Evolutionary conservation across 2,888 invertebrate species (phyloP), one percentile per base, ranked within the genome.

Genomic region (Camptogramma bilineatum): DNA sequence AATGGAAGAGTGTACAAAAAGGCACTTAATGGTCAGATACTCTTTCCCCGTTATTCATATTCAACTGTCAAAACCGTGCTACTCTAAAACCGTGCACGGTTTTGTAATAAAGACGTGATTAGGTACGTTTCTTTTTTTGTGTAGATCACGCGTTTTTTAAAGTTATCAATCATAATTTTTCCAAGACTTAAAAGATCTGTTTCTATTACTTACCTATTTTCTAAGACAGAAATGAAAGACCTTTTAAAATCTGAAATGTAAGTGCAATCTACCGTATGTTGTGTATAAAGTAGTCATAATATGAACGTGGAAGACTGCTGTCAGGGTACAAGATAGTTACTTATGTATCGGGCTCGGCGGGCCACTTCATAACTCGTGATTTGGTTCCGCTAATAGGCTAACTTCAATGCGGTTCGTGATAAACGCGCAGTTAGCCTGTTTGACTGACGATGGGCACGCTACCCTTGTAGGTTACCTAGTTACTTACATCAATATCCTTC

Each of bases 301-400:
- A 21, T 65, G 56, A 57, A 61, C 61, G 34, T 1, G 52, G 34
- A 34, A 51, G 13, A 9, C 31, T 47, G 13, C 10, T n/a, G 44
- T 9, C 52, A 24, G n/a, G 28, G 34, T 34, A 44, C 31, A 34
- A 2, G 28, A 34, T 44, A 55, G 42, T 21, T 52, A 31, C 53
- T 48, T 48, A 48, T 48, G 48, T 21, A 48, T 19, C 19, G 80
- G 80, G 83, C 76, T 71, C 78, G 79, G 79, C 78, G 82, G 86
- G 83, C 77, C 79, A 80, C 81, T 85, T 83, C 86, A 87, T 88
- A 88, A 88, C 88, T 88, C 81, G 80, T 85, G 86, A 89, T 88
- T 87, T 86, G 78, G 80, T 77, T 76, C 75, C 71, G 66, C 77
- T 87, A 89, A 87, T 83, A 83, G 86, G 71, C 75, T 77, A 80